Evolutionary conservation across 2,797 vertebrate species (phyloP).

Genomic region (Artibeus jamaicensis): DNA sequence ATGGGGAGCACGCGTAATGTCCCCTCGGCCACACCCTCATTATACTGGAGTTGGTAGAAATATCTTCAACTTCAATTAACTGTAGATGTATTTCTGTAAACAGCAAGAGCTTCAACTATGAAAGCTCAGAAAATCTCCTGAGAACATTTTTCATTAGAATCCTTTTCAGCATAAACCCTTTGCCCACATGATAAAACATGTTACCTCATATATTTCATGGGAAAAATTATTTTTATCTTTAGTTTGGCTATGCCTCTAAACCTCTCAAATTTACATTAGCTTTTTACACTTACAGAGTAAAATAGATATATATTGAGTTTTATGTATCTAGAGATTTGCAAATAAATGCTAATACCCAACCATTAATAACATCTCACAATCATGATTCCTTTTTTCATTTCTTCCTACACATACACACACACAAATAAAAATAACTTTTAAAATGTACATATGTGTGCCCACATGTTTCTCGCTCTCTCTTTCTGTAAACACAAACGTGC

Average conservation of each 20-base stretch:
- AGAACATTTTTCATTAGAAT: background rate
- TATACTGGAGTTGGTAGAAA: background rate
- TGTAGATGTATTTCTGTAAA: background rate
- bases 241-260: background rate
- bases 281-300: slow-evolving; percentile 16
- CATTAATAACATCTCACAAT: slow-evolving; percentile 15
- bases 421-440: background rate
- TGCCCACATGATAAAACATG: slow-evolving; percentile 27
- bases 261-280: background rate
- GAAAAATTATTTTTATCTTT: background rate
- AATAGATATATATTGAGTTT: slow-evolving; percentile 35
- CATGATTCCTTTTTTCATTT: background rate
- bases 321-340: slow-evolving; percentile 11
- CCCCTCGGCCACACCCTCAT: background rate
- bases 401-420: background rate
- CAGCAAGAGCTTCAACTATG: background rate
- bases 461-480: background rate
- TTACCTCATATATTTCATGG: background rate
- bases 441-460: background rate
- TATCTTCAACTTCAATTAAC: background rate
- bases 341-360: slow-evolving; percentile 10
- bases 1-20: background rate
- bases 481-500: background rate
- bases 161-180: background rate
- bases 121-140: slow-evolving; percentile 3